Percentiles rank a stretch among this genome's conserved stretches.
phyloP scores from a whole-genome alignment of 2,888 invertebrate genomes.

The Chloroclystis v-ata region DNA sequence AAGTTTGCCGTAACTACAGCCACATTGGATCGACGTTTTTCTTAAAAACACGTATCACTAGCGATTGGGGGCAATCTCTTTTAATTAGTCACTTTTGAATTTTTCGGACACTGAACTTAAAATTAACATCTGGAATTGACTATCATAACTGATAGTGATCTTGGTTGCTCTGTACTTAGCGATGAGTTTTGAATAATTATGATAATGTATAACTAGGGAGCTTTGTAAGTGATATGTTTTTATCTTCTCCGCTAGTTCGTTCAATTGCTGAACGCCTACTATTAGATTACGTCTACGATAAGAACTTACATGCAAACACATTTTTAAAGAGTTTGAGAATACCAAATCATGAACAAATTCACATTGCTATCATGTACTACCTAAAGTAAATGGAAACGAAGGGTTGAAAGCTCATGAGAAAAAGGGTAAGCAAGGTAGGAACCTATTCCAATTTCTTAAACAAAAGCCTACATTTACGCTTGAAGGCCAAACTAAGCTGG shows the following conservation, averaged over 20 bases:
- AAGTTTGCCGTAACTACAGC: conserved; percentile 66
- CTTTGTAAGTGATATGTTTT: conserved; percentile 1
- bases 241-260: conserved; percentile 3
- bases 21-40: conserved; percentile 51
- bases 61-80: conserved; percentile 38
- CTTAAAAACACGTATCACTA: conserved; percentile 52
- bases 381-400: neutral
- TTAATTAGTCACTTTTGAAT: conserved; percentile 43
- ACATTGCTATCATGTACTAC: too few relatives aligned
- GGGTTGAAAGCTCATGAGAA: conserved; percentile 6
- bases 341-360: too few relatives aligned
- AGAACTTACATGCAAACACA: neutral
- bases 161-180: conserved; percentile 2
- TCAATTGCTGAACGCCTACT: neutral
- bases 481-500: conserved; percentile 33
- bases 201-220: conserved; percentile 5
- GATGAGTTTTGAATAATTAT: conserved; percentile 11
- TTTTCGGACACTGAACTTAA: conserved; percentile 25
- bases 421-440: conserved; percentile 18
- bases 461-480: conserved; percentile 32
- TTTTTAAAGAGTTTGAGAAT: too few relatives aligned
- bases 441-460: conserved; percentile 41
- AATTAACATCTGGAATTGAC: conserved; percentile 13
- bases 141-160: conserved; percentile 15
- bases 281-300: neutral